These are phyloP conservation scores for Pseudorhiza aurosa DNA, from an alignment of 30 jellyfish, hydroid and myxozoan species.

Conservation along the genomic window DNA sequence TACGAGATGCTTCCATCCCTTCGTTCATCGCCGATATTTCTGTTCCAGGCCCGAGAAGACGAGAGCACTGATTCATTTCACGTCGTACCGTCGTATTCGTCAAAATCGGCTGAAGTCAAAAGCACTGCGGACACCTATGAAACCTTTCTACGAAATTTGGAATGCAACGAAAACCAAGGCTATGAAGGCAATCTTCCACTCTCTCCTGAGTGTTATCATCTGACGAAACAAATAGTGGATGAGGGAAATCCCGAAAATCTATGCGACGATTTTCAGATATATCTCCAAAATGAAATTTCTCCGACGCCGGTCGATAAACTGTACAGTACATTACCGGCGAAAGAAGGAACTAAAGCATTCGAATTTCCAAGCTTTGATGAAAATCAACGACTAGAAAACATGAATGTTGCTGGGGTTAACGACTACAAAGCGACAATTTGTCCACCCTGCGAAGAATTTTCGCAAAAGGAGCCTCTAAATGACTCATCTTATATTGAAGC, in stretches of 20 bases:
- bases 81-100: conserved; percentile 53
- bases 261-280: conserved; percentile 61
- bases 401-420: background rate
- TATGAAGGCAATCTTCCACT: conserved; percentile 1
- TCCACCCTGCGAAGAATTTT: background rate
- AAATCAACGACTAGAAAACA: conserved; percentile 43
- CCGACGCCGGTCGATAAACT: conserved; percentile 74
- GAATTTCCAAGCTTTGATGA: conserved; percentile 63
- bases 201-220: conserved; percentile 26
- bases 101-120: background rate
- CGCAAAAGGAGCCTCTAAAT: conserved; percentile 1
- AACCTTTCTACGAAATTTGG: conserved; percentile 33
- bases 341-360: conserved; percentile 17
- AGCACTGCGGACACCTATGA: conserved; percentile 50
- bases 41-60: conserved; percentile 46
- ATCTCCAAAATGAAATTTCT: conserved; percentile 63
- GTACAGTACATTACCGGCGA: conserved; percentile 65
- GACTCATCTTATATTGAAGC: background rate
- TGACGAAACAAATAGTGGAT: conserved; percentile 2
- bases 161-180: conserved; percentile 19
- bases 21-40: conserved; percentile 49
- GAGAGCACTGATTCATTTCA: conserved; percentile 60
- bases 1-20: conserved; percentile 65
- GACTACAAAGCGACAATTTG: background rate
- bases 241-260: conserved; percentile 17